Evolutionary conservation across 2,113 vertebrate species (phyloP), one percentile per base, ranked within the genome.

Genomic region (Tachycineta bicolor): DNA sequence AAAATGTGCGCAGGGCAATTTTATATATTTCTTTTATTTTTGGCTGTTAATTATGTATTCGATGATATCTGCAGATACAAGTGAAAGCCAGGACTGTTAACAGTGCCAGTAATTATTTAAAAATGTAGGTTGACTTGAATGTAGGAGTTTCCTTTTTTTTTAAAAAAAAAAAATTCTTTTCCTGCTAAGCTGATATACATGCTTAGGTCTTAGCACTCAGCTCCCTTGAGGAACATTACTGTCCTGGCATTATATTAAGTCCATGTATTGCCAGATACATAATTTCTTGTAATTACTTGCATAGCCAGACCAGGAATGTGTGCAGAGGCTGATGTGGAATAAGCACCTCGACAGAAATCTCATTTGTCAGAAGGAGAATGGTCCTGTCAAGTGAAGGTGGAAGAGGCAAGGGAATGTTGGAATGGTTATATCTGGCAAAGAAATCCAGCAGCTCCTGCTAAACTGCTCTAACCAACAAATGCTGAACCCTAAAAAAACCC

Each of bases 21-120:
- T 58, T 58, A 41, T 80, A 14, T 50, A 22, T n/a, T 8, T 79
- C 41, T 69, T 15, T 67, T 55, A 39, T 43, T 85, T 88, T 83
- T 86, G 65, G 47, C 26, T 92, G 7, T 65, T 95, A 52, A n/a
- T 82, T 77, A 39, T 59, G 19, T 69, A 80, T 80, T 90, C 49
- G 71, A 75, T 88, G 60, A 75, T 89, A 37, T 89, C 65, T 83
- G 52, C 62, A 93, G 79, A 69, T 53, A 33, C 12, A 70, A 75
- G 22, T 69, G 44, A 83, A 88, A 91, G 47, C 52, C 85, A 90
- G 34, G 56, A 60, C 79, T 90, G 47, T 64, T 78, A 55, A 70
- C 41, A 73, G 69, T 82, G 88, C 90, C 90, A 95, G 46, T 93
- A 96, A 94, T 94, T 78, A 75, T 34, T 96, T 94, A 23, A 69